phyloP scores from a whole-genome alignment of 1,140 invertebrate species.

The Phymorhynchus buccinoides region DNA sequence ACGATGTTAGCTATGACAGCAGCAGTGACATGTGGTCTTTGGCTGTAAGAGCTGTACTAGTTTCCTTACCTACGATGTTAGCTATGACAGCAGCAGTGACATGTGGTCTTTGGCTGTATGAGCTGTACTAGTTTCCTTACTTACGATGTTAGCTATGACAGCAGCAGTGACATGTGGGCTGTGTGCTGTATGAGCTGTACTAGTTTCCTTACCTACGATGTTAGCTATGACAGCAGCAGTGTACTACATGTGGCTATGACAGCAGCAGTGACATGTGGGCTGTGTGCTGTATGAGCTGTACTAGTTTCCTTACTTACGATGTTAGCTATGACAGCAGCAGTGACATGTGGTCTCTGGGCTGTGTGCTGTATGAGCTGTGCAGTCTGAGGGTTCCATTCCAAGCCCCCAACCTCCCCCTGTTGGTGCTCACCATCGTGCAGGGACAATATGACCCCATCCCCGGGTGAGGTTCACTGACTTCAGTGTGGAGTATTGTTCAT shows the following conservation, averaged over 20 bases:
- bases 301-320: background rate
- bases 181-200: no score
- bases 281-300: no score
- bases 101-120: no score
- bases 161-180: no score
- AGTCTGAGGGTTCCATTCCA: constrained; percentile 83
- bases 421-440: constrained; percentile 81
- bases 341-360: constrained; percentile 77
- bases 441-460: constrained; percentile 62
- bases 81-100: no score
- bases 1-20: constrained; percentile 42
- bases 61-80: background rate
- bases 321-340: constrained; percentile 66
- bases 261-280: no score
- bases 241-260: no score
- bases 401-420: constrained; percentile 81
- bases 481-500: background rate
- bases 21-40: constrained; percentile 76
- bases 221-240: no score
- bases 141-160: no score
- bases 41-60: constrained; percentile 74
- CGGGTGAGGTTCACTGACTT: constrained; percentile 41
- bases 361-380: constrained; percentile 76
- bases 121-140: no score
- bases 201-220: no score